Percentiles rank a stretch among this genome's conserved stretches.
These are phyloP conservation scores for Tuta absoluta DNA, from an alignment of 2,888 invertebrate genomes.

Conservation along the genomic window DNA sequence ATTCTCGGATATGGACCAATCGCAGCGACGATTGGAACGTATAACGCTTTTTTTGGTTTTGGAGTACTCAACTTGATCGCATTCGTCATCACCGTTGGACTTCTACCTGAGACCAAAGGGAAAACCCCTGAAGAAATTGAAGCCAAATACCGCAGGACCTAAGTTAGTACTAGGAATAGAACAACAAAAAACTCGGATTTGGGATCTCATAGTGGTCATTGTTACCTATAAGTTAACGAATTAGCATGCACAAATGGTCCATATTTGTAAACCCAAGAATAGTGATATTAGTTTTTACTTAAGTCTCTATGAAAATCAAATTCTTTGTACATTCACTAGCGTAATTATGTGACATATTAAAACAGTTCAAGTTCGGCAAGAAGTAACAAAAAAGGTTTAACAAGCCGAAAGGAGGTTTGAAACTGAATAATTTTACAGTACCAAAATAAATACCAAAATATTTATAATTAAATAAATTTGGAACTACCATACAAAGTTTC, in stretches of 20 bases:
- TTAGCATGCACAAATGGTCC: background rate
- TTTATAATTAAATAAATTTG: too few relatives aligned
- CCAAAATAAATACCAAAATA: too few relatives aligned
- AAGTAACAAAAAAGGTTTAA: too few relatives aligned
- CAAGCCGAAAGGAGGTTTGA: too few relatives aligned
- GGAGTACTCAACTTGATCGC: slow-evolving; percentile 55
- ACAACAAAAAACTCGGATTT: background rate
- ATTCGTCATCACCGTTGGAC: slow-evolving; percentile 48
- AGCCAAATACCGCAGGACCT: slow-evolving; percentile 23
- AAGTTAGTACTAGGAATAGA: background rate
- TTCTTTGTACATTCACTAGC: too few relatives aligned
- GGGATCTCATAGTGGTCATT: background rate
- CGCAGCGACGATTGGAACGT: slow-evolving; percentile 44
- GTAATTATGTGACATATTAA: too few relatives aligned
- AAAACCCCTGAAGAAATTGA: slow-evolving; percentile 60
- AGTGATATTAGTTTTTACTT: too few relatives aligned
- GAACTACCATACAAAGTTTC: too few relatives aligned
- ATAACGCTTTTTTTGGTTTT: slow-evolving; percentile 58
- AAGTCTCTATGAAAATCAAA: too few relatives aligned
- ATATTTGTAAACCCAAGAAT: background rate
- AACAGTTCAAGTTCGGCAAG: too few relatives aligned
- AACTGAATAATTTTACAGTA: too few relatives aligned
- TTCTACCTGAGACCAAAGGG: slow-evolving; percentile 69
- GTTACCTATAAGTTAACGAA: background rate
- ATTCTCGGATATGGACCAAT: slow-evolving; percentile 42